Evolutionary conservation across 2,113 vertebrate genomes (phyloP).

Genomic region (Macroglossus sobrinus): DNA sequence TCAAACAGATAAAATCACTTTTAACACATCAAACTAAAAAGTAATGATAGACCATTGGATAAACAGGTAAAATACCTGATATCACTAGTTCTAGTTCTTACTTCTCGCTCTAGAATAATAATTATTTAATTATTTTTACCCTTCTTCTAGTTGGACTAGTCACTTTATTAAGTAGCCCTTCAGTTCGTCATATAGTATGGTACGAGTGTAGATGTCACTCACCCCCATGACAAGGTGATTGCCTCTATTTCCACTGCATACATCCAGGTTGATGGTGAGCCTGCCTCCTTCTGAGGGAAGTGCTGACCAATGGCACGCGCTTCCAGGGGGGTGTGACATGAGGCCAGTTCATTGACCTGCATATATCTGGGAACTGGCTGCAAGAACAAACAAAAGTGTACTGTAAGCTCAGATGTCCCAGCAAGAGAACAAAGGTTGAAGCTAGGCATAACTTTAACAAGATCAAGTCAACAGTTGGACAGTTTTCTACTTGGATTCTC

Average conservation of each 20-base stretch:
- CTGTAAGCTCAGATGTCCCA: neutral
- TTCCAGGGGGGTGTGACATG: neutral
- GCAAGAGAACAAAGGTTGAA: conserved; percentile 50
- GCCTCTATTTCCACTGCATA: neutral
- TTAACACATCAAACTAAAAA: conserved; percentile 14
- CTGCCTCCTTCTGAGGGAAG: neutral
- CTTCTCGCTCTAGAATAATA: neutral
- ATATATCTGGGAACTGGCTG: neutral
- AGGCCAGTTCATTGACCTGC: conserved; percentile 13
- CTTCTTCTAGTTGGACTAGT: neutral
- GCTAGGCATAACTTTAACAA: neutral
- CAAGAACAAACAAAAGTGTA: conserved; percentile 37
- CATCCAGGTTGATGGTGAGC: neutral
- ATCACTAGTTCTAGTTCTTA: neutral
- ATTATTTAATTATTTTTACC: neutral
- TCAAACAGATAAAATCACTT: conserved; percentile 8
- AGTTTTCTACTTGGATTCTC: neutral
- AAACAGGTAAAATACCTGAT: neutral
- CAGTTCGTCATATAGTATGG: neutral
- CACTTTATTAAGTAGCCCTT: neutral
- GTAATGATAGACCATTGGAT: neutral
- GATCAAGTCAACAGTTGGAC: conserved; percentile 18
- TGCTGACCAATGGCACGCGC: neutral
- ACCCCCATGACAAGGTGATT: neutral
- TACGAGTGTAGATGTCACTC: neutral